Percentiles rank a stretch among this genome's conserved stretches.
Conservation (phyloP, 2,888 invertebrate species). For the Limnephilus auricula region DNA sequence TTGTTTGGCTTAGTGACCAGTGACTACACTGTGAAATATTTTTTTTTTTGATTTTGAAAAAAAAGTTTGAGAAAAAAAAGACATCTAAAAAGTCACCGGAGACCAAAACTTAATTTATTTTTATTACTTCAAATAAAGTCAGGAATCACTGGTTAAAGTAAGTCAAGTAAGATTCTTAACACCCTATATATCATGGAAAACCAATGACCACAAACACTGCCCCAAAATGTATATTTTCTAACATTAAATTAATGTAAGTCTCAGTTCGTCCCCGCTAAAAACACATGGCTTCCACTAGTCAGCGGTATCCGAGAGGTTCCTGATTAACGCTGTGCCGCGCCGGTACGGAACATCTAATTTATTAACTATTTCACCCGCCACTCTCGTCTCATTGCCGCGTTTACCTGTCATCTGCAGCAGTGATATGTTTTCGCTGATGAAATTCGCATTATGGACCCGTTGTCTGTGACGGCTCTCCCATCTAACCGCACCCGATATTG, state of each 20-base stretch:
- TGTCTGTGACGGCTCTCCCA: slow-evolving; percentile 2
- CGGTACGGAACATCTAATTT: slow-evolving; percentile 56
- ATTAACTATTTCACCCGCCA: slow-evolving; percentile 58
- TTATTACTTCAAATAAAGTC: too few relatives aligned
- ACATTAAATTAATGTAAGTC: too few relatives aligned
- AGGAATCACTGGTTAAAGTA: too few relatives aligned
- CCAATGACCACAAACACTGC: background rate
- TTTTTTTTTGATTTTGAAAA: too few relatives aligned
- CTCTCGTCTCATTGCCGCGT: slow-evolving; percentile 46
- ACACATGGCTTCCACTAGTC: slow-evolving; percentile 48
- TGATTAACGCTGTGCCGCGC: slow-evolving; percentile 59
- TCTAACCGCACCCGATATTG: background rate
- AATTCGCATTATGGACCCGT: slow-evolving; percentile 35
- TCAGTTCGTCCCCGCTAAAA: background rate
- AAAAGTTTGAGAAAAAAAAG: too few relatives aligned
- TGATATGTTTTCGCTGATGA: slow-evolving; percentile 42
- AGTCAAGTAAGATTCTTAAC: too few relatives aligned
- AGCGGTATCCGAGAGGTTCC: slow-evolving; percentile 50
- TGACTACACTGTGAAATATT: too few relatives aligned
- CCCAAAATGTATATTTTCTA: too few relatives aligned
- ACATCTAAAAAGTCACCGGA: too few relatives aligned
- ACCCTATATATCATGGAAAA: too few relatives aligned
- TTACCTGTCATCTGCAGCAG: slow-evolving; percentile 37
- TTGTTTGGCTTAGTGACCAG: too few relatives aligned
- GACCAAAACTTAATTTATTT: too few relatives aligned